Base-by-base conservation (phyloP, 2,888 invertebrate species). In the Charanyca ferruginea region DNA sequence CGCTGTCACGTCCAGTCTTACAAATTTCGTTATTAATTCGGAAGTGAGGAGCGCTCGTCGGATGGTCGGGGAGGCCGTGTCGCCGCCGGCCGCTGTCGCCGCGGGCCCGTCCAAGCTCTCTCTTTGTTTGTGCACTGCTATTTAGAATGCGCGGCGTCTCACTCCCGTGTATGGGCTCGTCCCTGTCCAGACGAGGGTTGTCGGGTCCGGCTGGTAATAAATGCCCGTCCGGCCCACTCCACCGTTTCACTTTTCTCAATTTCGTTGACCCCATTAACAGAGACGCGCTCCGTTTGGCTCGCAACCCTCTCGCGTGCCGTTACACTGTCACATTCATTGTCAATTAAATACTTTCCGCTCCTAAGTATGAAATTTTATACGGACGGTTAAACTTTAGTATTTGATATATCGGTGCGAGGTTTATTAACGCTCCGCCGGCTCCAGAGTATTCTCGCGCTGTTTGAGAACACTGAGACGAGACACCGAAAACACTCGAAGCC, bases 181-280 rank as follows among this genome's bases (percentile, higher is more conserved):
- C 85, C 80, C 84, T 81, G 80, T 85, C 77, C 73, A 66, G 74
- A 79, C 69, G 79, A 83, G 83, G 81, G 83, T 86, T 87, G 86
- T 80, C 76, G 80, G 83, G 78, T 81, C 83, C 83, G 81, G 79
- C 85, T 84, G 81, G 87, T 86, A 89, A 90, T 90, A 90, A 91
- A 91, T 89, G 87, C 86, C 86, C 85, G 87, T 85, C 88, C 86
- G 84, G 85, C 81, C 87, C 88, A 85, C 86, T 89, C 86, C 84
- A 83, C 83, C 89, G 87, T 91, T 93, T 91, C 91, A 93, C 92
- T 94, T 93, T 93, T 93, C 93, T 92, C 93, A 92, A 93, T 93
- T 93, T 89, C 91, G 91, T 88, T 91, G 92, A 93, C 93, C 93
- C 92, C 90, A 92, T 94, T 92, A 91, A 87, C 89, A 84, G 87